phyloP scores from a whole-genome alignment of 2,797 vertebrate species.

The Esox masquinongy region DNA sequence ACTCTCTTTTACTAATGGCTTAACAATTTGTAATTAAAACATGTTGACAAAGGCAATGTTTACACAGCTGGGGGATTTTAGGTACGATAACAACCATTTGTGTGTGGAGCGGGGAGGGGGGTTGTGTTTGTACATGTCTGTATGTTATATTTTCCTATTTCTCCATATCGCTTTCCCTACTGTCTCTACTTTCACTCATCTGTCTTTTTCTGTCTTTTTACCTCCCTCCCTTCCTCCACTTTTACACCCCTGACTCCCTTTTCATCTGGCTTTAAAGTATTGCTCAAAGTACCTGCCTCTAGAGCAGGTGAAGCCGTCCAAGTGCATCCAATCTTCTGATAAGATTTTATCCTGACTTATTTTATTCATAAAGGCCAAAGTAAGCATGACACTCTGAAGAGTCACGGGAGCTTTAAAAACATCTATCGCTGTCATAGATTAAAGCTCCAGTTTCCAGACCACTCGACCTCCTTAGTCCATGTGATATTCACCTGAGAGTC shows the following conservation, averaged over 20 bases:
- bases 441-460: neutral
- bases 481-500: neutral
- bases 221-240: neutral
- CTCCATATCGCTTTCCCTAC: neutral
- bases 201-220: neutral
- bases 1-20: slow-evolving; percentile 35
- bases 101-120: slow-evolving; percentile 30
- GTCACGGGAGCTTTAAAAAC: neutral
- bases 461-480: neutral
- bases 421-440: neutral
- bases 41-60: slow-evolving; percentile 37
- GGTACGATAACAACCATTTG: slow-evolving; percentile 32
- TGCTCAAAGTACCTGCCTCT: slow-evolving; percentile 1
- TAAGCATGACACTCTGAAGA: slow-evolving; percentile 7
- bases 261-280: slow-evolving; percentile 1
- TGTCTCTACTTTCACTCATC: no score
- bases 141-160: neutral
- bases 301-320: slow-evolving; percentile 15
- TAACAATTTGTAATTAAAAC: slow-evolving; percentile 58
- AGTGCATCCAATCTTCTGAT: slow-evolving; percentile 11
- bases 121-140: neutral
- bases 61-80: slow-evolving; percentile 38
- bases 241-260: neutral
- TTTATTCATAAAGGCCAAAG: slow-evolving; percentile 5
- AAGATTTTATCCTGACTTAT: slow-evolving; percentile 12